Base-by-base conservation (phyloP, 2,888 invertebrate species). In the Ophioninae sp. region DNA sequence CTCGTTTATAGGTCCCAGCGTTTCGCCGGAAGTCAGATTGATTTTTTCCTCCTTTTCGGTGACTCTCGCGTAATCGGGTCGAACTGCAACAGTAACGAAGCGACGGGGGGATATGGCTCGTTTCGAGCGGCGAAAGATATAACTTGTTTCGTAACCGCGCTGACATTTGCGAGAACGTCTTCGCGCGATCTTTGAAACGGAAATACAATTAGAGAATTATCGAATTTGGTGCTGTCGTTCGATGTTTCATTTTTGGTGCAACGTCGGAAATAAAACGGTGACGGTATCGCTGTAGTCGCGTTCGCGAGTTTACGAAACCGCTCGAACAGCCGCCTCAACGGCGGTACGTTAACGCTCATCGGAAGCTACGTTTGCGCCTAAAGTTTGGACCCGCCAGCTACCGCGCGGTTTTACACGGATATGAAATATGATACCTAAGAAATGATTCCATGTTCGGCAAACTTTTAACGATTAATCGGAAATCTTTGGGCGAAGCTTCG, bases 21-120 rank as follows among this genome's bases (percentile, higher is more conserved):
- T 93, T 2, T 95, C 94, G 0, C 95, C 95, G 88, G 97, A 96
- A 61, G 93, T 93, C 77, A 96, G 93, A 76, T 94, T 90, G 69
- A 88, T 90, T 78, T 92, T 93, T 84, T 94, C 94, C 81, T 95
- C 95, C 72, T 94, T 95, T 83, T 96, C 95, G 86, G 95, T 94
- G 88, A 97, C 95, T 89, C 95, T 94, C 86, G 97, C 95, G 86
- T 95, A 95, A 87, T 95, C 95, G n/a, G 97, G 97, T 93, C 95
- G 96, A 88, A 97, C 97, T 97, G 95, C 85, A 94, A 95, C 90
- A 93, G 91, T 17, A 20, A 1, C 37, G 59, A 59, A 72, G 20
- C 17, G 39, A 50, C 50, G 8, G 41, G 8, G 41, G 41, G 7
- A 8, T 1, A 41, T 41, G 41, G 6, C 41, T 41, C 8, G 8